Base-by-base conservation (phyloP, 1,140 invertebrate genomes). In the Kradibia gibbosae region DNA sequence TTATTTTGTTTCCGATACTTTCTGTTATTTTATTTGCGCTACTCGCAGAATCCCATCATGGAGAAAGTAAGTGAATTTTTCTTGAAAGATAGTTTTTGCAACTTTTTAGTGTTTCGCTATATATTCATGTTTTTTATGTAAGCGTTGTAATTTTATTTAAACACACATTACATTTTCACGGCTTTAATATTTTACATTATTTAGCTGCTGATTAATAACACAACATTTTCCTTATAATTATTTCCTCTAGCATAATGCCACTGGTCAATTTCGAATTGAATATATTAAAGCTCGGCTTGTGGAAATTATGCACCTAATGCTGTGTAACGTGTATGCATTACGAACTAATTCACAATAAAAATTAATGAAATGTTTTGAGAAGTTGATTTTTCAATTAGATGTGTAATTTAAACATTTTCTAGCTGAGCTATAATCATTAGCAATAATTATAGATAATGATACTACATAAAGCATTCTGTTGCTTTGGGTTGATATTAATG, bases 1-100 rank as follows among this genome's bases (percentile, higher is more conserved):
- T 91, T 91, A 88, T 92, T 91, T 91, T 92, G 89, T 91, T 92
- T 88, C 90, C 90, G 91, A 91, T 91, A 87, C 85, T 90, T 89
- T 91, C 89, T 90, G 89, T 91, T 90, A 90, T 91, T 90, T 91
- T 90, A 89, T 91, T 91, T 91, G 89, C 89, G 90, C 90, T 89
- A 89, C 90, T 91, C 86, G 90, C 91, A 91, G 91, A 90, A 91
- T 91, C 89, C 91, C 91, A 90, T 89, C 89, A 85, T 92, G 91
- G 91, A 92, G 88, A 91, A 92, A 91, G 91, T 92, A 92, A 92
- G 91, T 92, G 89, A 91, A 90, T 82, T 78, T 42, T 82, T 79
- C 81, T 78, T 78, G 65, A 82, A 82, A 78, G 75, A 74, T 82
- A 82, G 81, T 50, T 78, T 82, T 72, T 82, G 75, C 75, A 73